These are phyloP conservation scores for Nothocercus nigrocapillus DNA, from an alignment of 2,113 vertebrate species.

Conservation along the genomic window DNA sequence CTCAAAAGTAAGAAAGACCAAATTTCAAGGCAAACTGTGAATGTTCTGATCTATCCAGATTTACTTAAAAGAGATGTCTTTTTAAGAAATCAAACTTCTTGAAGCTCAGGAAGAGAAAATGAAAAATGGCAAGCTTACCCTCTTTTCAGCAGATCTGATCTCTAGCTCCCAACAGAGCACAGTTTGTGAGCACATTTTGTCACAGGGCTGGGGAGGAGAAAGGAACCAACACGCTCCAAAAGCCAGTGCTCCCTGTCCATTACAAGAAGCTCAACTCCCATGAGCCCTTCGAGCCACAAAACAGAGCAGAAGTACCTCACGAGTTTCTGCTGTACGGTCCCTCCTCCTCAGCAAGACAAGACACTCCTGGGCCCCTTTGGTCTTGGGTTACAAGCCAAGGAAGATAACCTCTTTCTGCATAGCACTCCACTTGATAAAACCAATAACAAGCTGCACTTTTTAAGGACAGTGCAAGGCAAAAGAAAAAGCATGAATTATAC, in stretches of 20 bases:
- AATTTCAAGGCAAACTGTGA: not conserved
- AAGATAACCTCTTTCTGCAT: not conserved
- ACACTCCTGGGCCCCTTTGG: not conserved
- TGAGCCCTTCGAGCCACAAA: not conserved
- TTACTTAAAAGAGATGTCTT: not conserved
- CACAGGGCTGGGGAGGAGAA: fast-evolving
- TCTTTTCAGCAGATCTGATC: not conserved
- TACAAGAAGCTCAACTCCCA: not conserved
- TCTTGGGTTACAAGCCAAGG: not conserved
- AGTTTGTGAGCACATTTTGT: not conserved
- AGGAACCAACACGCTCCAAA: not conserved
- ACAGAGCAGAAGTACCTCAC: not conserved
- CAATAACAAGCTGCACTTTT: not conserved
- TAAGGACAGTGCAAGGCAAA: not conserved
- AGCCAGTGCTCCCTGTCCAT: not conserved
- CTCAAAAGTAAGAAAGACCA: not conserved
- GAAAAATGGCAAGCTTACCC: not conserved
- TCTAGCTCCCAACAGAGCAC: not conserved
- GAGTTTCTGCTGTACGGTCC: not conserved
- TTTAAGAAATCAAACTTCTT: not conserved
- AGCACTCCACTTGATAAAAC: not conserved
- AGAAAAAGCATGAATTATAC: not conserved
- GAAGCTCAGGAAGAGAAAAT: not conserved
- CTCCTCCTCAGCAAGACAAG: not conserved
- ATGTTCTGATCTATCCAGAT: not conserved